A percentile compares a stretch with the other conserved stretches of the same genome.
These are phyloP conservation scores for Drosophila rellima DNA, from an alignment of 2,888 invertebrate genomes.

Conservation along the genomic window DNA sequence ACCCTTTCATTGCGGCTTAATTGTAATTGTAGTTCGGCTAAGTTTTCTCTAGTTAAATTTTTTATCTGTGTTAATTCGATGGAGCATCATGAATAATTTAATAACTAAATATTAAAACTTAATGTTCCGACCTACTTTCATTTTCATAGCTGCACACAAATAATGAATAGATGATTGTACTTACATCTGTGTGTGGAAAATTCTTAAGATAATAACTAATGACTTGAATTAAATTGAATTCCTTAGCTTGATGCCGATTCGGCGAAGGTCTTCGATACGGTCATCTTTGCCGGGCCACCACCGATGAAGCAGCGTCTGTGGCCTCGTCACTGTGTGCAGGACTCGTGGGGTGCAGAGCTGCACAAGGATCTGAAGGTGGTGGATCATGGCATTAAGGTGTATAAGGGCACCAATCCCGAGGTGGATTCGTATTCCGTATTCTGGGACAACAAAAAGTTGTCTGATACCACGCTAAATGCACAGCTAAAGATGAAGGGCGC, in stretches of 20 bases:
- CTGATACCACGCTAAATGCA: slow-evolving; percentile 93
- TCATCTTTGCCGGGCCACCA: slow-evolving; percentile 95
- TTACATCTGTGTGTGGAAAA: too few relatives aligned
- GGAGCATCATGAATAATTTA: too few relatives aligned
- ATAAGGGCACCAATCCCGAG: slow-evolving; percentile 97
- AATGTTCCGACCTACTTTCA: too few relatives aligned
- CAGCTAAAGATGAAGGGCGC: slow-evolving; percentile 92
- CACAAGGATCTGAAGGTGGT: slow-evolving; percentile 94
- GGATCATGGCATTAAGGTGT: slow-evolving; percentile 92
- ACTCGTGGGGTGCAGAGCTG: slow-evolving; percentile 97
- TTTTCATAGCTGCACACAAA: too few relatives aligned
- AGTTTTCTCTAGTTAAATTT: too few relatives aligned
- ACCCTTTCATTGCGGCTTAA: too few relatives aligned
- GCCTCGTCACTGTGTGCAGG: slow-evolving; percentile 98
- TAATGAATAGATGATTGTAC: too few relatives aligned
- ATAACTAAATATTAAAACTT: too few relatives aligned
- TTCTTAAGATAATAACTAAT: neutral
- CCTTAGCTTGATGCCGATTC: slow-evolving; percentile 90
- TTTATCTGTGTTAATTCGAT: too few relatives aligned
- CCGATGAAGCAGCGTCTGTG: slow-evolving; percentile 95
- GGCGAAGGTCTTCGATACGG: slow-evolving; percentile 94
- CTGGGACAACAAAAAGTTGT: slow-evolving; percentile 98
- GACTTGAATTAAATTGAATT: neutral
- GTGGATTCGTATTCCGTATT: slow-evolving; percentile 99
- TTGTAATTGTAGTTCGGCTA: too few relatives aligned